Base-by-base conservation (phyloP, 2,797 vertebrate genomes). In the Pipistrellus kuhlii region DNA sequence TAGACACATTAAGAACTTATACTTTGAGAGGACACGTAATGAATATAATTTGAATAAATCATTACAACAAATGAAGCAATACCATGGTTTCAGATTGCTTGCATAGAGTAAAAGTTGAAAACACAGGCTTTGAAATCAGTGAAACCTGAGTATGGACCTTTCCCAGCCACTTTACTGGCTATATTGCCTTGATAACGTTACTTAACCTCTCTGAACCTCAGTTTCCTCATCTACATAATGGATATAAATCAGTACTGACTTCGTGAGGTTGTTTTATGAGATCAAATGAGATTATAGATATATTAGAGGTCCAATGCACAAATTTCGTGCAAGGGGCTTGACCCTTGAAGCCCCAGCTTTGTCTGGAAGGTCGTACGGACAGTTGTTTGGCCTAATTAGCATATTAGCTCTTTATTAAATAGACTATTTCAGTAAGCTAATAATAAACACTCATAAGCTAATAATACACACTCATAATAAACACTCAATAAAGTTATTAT, bases 101-200 rank as follows among this genome's bases (percentile, higher is more conserved):
- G 18, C 38, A 62, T 15, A 87, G 6, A 85, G 64, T 90, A 35
- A 72, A 68, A 90, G 25, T 91, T 75, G 48, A 80, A 87, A 90
- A 76, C 21, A 75, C 3, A 71, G 59, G 15, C 15, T 87, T 66
- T 77, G 41, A 91, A 76, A 90, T 80, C 72, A 89, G 7, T 71
- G n/a, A 30, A 25, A 92, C 23, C 8, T 69, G 35, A 51, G 3
- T 48, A 27, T 73, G 11, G 18, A 30, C 15, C 17, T 10, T 51
- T 25, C 7, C 9, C 59, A 90, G 25, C 27, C 18, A 30, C 41
- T 64, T 80, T 80, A 41, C 30, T 59, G 32, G 5, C 4, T 75
- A 5, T 69, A 64, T 51, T 86, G 32, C 7, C 51, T 84, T 89
- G 53, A 91, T 14, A 94, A 93, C 75, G 21, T 88, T 48, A 91